Evolutionary conservation across 64 coral and sea anemone genomes (phyloP), one percentile per base, ranked within the genome.

Genomic region (Actinia equina): DNA sequence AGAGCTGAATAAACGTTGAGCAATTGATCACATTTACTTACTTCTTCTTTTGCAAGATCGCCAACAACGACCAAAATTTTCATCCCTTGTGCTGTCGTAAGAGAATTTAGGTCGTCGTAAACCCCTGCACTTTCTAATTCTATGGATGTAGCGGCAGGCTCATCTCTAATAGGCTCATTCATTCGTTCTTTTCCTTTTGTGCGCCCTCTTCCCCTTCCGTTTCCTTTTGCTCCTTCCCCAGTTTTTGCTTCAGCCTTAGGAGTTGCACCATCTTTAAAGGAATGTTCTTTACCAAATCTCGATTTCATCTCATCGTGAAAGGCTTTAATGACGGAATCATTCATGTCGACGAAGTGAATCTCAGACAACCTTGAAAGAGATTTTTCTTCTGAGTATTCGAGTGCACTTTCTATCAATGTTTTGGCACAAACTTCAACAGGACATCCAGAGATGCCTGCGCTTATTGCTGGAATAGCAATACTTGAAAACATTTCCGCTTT

Each of bases 331-430:
- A 79, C 90, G 57, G 43, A 4, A 5, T 88, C 74, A 64, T 98
- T 83, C 23, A 62, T 93, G 49, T 98, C 87, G 46, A 91, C 90
- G 19, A 98, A 86, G 63, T 89, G 92, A 80, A 98, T 91, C 17
- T 98, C 89, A 83, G 83, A 83, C 17, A 98, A 49, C 44, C 17
- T 44, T 26, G 82, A 83, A 3, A 5, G 0, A 7, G 44, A 64
- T 26, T 98, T 89, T 26, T 91, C 17, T 52, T 86, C 49, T 4
- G 83, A 91, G 78, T 88, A 94, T 51, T 89, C 86, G 14, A 88
- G 77, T 1, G 87, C 81, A 10, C 89, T 81, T 52, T 88, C 57
- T 17, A 98, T 18, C 37, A 91, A 78, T 6, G 84, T 81, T 43
- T 89, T 44, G 23, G 92, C 95, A 23, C 86, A 94, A 3, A 98